Evolutionary conservation across 2,797 vertebrate species (phyloP), one percentile per base, ranked within the genome.

Genomic region (Acanthis flammea): DNA sequence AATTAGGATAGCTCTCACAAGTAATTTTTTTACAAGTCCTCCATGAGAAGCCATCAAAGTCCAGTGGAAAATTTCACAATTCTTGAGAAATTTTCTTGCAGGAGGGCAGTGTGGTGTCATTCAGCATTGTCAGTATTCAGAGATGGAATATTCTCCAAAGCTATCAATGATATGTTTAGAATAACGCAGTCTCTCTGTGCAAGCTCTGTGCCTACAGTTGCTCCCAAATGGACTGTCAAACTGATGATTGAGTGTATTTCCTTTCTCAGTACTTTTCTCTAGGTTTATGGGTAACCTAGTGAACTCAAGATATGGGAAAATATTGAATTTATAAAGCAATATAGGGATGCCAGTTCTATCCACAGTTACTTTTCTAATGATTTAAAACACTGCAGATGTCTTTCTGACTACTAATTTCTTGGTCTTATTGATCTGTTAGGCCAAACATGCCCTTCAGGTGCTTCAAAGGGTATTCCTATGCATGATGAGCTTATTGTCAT

Each of bases 241-340:
- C 0, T 1, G 4, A 31, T 19, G 15, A 41, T 1, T 14, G 28
- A 62, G 17, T 19, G 0, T 4, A 27, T 22, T 75, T 78, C 30
- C 19, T 77, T 55, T 60, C 74, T 72, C 12, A 30, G 14, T 63
- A 19, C 7, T 61, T 61, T 75, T 47, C 13, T 61, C 23, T 25
- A 14, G 5, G 8, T 47, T 85, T 70, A 37, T 14, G 8, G 12
- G 35, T 58, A 73, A 79, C 17, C 28, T 50, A 39, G 14, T 63
- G 8, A 82, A 54, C 58, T 62, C 7, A 62, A 61, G 53, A 71
- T 9, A 50, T 2, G 9, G 10, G 42, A 60, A 57, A 85, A 79
- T 14, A 23, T 45, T 76, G 16, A 75, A 65, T 42, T 50, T 42
- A 50, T 35, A 24, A 24, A 76, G 60, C 24, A 62, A 24, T 42